phyloP scores from a whole-genome alignment of 2,113 vertebrate genomes.

The Pavo muticus region DNA sequence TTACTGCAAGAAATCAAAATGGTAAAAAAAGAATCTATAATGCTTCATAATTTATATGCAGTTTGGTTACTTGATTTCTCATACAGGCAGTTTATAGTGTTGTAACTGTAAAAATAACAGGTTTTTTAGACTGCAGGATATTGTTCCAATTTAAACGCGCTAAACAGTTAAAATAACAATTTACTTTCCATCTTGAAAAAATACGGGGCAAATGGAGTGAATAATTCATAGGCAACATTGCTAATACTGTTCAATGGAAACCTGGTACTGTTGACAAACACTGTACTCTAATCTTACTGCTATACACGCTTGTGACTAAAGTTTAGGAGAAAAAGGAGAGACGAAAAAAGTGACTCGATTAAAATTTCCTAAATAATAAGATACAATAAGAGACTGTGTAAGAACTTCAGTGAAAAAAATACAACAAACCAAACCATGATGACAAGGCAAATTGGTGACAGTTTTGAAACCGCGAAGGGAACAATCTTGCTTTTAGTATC shows the following conservation, averaged over 20 bases:
- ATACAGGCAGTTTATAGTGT: slow-evolving; percentile 83
- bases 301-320: slow-evolving; percentile 70
- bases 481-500: slow-evolving; percentile 75
- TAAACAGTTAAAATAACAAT: slow-evolving; percentile 68
- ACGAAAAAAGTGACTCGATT: slow-evolving; percentile 70
- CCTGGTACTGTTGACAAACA: slow-evolving; percentile 59
- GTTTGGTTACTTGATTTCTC: slow-evolving; percentile 81
- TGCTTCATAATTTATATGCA: slow-evolving; percentile 75
- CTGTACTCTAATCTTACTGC: slow-evolving; percentile 61
- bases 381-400: slow-evolving; percentile 75
- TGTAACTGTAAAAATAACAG: slow-evolving; percentile 72
- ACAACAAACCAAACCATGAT: slow-evolving; percentile 47
- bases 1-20: slow-evolving; percentile 79
- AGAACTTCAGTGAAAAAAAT: slow-evolving; percentile 80
- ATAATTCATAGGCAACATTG: slow-evolving; percentile 44
- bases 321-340: slow-evolving; percentile 61
- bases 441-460: slow-evolving; percentile 73
- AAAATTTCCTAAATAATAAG: slow-evolving; percentile 74
- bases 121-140: slow-evolving; percentile 68
- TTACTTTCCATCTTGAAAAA: slow-evolving; percentile 30
- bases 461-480: slow-evolving; percentile 60
- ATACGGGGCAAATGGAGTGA: slow-evolving; percentile 64
- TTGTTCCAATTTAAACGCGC: slow-evolving; percentile 64
- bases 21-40: slow-evolving; percentile 75
- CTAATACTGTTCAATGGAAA: slow-evolving; percentile 67